Percentiles rank a stretch among this genome's conserved stretches.
Evolutionary conservation across 1,140 invertebrate species (phyloP).

Genomic region (Helicoverpa zea): DNA sequence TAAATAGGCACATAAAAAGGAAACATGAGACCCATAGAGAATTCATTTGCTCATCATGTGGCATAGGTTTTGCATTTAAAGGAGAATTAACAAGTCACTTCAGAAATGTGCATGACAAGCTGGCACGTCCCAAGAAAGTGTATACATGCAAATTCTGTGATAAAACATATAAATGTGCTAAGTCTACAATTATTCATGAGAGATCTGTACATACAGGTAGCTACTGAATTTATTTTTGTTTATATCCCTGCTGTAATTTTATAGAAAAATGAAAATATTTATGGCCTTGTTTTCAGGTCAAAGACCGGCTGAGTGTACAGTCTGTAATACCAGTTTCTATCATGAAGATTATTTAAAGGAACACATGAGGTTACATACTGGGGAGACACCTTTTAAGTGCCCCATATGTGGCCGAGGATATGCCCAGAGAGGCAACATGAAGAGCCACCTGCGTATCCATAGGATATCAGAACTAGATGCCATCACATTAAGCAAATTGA

Average conservation of each 20-base stretch:
- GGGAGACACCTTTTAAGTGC: constrained; percentile 92
- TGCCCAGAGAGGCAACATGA: constrained; percentile 87
- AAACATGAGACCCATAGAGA: constrained; percentile 73
- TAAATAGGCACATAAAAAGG: constrained; percentile 78
- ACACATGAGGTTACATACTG: constrained; percentile 91
- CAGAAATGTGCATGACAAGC: constrained; percentile 79
- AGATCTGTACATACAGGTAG: constrained; percentile 85
- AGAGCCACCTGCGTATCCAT: constrained; percentile 85
- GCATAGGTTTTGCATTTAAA: constrained; percentile 77
- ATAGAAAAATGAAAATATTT: too few relatives aligned
- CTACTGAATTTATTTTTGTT: neutral
- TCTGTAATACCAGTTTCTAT: constrained; percentile 80
- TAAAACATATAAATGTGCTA: constrained; percentile 79
- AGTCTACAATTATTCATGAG: constrained; percentile 82
- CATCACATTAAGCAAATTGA: constrained; percentile 74
- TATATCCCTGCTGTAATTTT: neutral
- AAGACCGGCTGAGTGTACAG: constrained; percentile 77
- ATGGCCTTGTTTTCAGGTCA: constrained; percentile 68
- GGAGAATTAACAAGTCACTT: constrained; percentile 75
- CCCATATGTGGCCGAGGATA: constrained; percentile 90
- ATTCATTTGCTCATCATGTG: constrained; percentile 79
- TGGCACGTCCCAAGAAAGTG: constrained; percentile 66
- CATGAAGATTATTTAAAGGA: constrained; percentile 87
- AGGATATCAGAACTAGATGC: constrained; percentile 79
- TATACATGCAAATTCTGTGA: constrained; percentile 80